Evolutionary conservation across 2,888 invertebrate genomes (phyloP), one percentile per base, ranked within the genome.

Genomic region (Plagiodera versicolora): DNA sequence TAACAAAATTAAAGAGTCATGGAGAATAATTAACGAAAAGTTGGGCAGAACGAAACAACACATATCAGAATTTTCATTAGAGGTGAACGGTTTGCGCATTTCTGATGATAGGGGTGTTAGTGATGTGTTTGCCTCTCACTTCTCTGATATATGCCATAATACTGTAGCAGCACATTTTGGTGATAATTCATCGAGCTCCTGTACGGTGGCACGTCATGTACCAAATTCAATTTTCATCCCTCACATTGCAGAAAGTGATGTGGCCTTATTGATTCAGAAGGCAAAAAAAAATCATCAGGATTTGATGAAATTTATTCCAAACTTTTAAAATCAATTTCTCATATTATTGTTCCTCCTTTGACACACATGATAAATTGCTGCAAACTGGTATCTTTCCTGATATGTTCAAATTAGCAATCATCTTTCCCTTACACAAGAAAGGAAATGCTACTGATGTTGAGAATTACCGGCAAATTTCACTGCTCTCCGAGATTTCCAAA

Each of bases 391-490:
- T 24, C 28, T 50, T 50, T 50, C 50, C 28, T 11, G 50, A 50
- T n/a, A 19, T 32, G 35, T 20, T 53, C 14, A 53, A 53, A 53
- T 44, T 18, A 18, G 53, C 53, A 16, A 18, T 39, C n/a, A 20
- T 53, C 1, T 44, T 19, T 44, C 39, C 39, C 10, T 39, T 53
- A 20, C 53, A 53, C 20, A 53, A 53, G 16, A 53, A 53, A 53
- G 39, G 39, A 18, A 19, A 53, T 44, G 35, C 19, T 17, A 53
- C 24, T 30, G 19, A 53, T 19, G 24, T 53, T 14, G 44, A 44
- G n/a, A 53, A 53, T 19, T 53, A 53, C 35, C 39, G 44, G 20
- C 32, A 32, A 32, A 64, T 61, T 55, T 46, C 46, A 17, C 17
- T 46, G 17, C 9, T 46, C 16, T 46, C 47, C 6, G 16, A 47